Evolutionary conservation across 2,888 invertebrate species (phyloP).

Genomic region (Spisula subtruncata): DNA sequence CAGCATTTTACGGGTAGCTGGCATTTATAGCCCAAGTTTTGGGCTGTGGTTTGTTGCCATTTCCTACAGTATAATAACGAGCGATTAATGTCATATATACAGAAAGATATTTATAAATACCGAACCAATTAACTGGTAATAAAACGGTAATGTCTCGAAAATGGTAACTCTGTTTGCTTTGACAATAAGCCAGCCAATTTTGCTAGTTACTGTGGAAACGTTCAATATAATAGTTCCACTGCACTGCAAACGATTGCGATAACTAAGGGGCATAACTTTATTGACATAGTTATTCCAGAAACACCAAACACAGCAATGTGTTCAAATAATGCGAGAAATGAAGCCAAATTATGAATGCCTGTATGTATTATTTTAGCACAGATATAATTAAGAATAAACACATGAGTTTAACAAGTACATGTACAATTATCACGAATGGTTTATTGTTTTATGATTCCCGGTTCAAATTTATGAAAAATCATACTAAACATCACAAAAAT

Average conservation of each 20-base stretch:
- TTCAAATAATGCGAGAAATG: neutral
- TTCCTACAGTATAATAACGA: neutral
- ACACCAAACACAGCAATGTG: neutral
- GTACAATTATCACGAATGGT: too few species aligned
- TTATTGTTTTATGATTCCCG: too few species aligned
- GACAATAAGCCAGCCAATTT: neutral
- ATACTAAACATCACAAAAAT: too few species aligned
- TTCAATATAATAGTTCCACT: too few species aligned
- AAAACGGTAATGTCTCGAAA: neutral
- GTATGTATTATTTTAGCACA: too few species aligned
- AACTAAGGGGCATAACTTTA: neutral
- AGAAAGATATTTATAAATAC: neutral
- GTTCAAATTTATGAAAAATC: too few species aligned
- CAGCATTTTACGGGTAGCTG: constrained; percentile 20
- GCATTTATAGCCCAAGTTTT: constrained; percentile 12
- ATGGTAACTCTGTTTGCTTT: neutral
- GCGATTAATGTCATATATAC: neutral
- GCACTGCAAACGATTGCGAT: too few species aligned
- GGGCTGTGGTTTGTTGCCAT: neutral
- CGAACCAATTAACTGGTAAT: neutral
- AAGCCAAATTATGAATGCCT: neutral
- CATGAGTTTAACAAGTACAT: too few species aligned
- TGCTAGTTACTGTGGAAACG: neutral
- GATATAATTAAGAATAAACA: too few species aligned
- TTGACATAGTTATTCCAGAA: neutral